Base-by-base conservation (phyloP, 2,113 vertebrate genomes). In the Anarrhichthys ocellatus region DNA sequence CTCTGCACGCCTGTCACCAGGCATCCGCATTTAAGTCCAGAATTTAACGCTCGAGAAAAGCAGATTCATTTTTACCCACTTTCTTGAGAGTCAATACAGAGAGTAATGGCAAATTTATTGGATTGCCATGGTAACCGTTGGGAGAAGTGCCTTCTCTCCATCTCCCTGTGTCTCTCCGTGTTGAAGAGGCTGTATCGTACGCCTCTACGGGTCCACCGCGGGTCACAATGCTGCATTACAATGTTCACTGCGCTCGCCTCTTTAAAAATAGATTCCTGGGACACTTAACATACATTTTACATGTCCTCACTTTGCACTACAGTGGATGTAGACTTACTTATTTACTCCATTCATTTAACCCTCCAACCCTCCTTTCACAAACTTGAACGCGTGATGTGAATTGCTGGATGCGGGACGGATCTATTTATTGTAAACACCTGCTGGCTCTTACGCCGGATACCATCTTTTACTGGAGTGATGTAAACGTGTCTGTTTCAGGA, bases 61-160 rank as follows among this genome's bases (percentile, higher is more conserved):
- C 74, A 81, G 81, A 91, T 93, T 92, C 84, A 87, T 91, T 92
- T 90, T 91, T 87, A 89, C 88, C 79, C 72, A 87, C 72, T 92
- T 94, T 91, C 92, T 89, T 83, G 81, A 78, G 89, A 94, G 90
- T 91, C 91, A 88, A 89, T 90, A 84, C 83, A 56, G 69, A 87
- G 76, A 81, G 81, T 72, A 81, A 87, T 74, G 76, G 80, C 71
- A 86, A 69, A 79, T 82, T 76, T 87, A 89, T 87, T 90, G 76
- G 77, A 92, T 93, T 88, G 84, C 93, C 92, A 94, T 94, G 94
- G 93, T 87, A 93, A 95, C 93, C 22, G 85, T 65, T 79, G 86
- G 83, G 84, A 74, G 80, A 87, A 86, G 85, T 62, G 81, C 67
- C 81, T 87, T 89, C 81, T 89, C 69, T 84, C 50, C 58, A 62